phyloP scores from a whole-genome alignment of 1,140 invertebrate genomes.

The Pogonomyrmex barbatus region DNA sequence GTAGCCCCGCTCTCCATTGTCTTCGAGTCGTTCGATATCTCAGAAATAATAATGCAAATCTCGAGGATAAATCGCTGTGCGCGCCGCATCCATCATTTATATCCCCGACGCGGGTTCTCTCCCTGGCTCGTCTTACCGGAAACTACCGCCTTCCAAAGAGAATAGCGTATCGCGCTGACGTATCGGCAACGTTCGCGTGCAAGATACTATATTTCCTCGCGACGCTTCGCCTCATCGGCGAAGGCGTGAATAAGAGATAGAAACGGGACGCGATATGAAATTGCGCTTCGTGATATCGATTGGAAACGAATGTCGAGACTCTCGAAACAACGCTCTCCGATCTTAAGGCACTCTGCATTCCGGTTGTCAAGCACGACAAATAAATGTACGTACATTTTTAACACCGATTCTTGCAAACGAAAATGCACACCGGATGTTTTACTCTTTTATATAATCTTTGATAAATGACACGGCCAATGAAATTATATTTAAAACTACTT shows the following conservation, averaged over 20 bases:
- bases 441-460: not conserved
- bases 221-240: conserved; percentile 1
- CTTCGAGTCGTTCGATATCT: conserved; percentile 50
- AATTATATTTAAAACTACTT: not conserved
- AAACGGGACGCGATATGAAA: conserved; percentile 15
- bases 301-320: conserved; percentile 39
- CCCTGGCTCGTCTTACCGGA: conserved; percentile 2
- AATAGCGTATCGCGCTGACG: not conserved
- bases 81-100: conserved; percentile 35
- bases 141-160: conserved; percentile 1
- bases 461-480: not conserved
- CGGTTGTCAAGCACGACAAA: not conserved
- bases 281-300: conserved; percentile 40
- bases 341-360: not conserved
- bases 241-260: conserved; percentile 29
- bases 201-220: not conserved
- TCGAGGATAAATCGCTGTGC: conserved; percentile 39
- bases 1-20: conserved; percentile 29
- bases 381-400: not conserved
- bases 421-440: not conserved
- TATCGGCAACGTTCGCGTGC: conserved; percentile 16
- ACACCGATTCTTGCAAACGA: not conserved
- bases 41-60: conserved; percentile 60
- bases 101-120: conserved; percentile 15
- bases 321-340: conserved; percentile 6